phyloP scores from a whole-genome alignment of 2,888 invertebrate species.

The Platynereis dumerilii region DNA sequence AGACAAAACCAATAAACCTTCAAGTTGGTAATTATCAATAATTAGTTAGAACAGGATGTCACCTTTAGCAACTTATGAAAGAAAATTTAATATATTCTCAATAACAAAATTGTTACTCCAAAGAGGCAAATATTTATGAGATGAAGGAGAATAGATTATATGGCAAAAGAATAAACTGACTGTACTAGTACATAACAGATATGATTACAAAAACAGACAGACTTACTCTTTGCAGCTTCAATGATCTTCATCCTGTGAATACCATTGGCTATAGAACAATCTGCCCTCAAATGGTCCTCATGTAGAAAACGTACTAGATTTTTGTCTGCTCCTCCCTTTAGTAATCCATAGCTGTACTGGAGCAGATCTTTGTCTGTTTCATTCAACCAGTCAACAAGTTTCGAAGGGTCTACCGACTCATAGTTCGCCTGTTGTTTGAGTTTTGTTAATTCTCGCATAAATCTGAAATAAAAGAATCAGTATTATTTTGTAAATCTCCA shows the following conservation, averaged over 20 bases:
- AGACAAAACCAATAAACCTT: no score
- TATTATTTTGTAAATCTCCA: background rate
- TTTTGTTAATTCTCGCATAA: constrained; percentile 89
- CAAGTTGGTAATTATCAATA: no score
- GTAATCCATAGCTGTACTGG: constrained; percentile 95
- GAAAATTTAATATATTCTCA: no score
- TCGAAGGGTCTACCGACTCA: constrained; percentile 90
- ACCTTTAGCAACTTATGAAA: no score
- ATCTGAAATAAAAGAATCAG: constrained; percentile 65
- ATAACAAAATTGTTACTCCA: no score
- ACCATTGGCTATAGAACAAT: constrained; percentile 91
- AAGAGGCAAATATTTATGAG: no score
- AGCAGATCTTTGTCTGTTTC: constrained; percentile 87
- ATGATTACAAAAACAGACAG: no score
- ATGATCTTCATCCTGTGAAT: constrained; percentile 91
- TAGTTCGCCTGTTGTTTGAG: constrained; percentile 96
- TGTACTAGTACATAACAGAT: no score
- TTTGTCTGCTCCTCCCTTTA: constrained; percentile 93
- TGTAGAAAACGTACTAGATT: constrained; percentile 80
- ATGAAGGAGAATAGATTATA: no score
- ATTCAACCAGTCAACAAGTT: constrained; percentile 73
- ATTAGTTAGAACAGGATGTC: no score
- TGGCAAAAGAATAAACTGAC: no score
- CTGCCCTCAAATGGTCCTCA: constrained; percentile 88
- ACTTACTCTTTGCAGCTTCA: constrained; percentile 79